Base-by-base conservation (phyloP, 2,113 vertebrate genomes). In the Acanthochromis polyacanthus region DNA sequence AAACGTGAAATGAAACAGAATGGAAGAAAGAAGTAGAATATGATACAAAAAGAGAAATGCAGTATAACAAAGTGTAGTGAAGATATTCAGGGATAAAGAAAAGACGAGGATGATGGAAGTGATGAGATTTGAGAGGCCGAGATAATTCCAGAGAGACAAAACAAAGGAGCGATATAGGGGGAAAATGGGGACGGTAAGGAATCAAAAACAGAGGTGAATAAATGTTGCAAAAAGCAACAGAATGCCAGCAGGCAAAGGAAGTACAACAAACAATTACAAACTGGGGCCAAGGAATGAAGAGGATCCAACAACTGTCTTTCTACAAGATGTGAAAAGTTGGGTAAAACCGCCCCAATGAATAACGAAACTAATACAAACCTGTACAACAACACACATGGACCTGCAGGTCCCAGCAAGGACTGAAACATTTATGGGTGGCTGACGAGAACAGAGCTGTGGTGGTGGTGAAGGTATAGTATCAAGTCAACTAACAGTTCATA, bases 341-440 rank as follows among this genome's bases (percentile, higher is more conserved):
- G 15, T 1, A 4, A 72, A 61, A 57, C 23, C 43, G 36, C 25
- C 32, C 45, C 30, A 17, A 0, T 61, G 20, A 61, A 62, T 3
- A 19, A 53, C 8, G 5, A 15, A 15, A 51, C 48, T 25, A 51
- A 72, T 30, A 63, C 61, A 75, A 80, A 80, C 61, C 66, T 69
- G 61, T 30, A 58, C 15, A 20, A 65, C 28, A 65, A 43, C 40
- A n/a, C 61, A 74, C 17, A 71, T 28, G 16, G 16, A 61, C 43
- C 4, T 40, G 14, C 40, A 43, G 40, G 14, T 43, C 40, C 40
- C 11, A 43, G 14, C 40, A 43, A 43, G 40, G 10, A 43, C 14
- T 43, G 11, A 43, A 43, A 43, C 40, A 43, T 43, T 43, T 43
- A 22, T 9, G 6, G 43, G 19, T 17, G 50, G 12, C 38, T 74